These are phyloP conservation scores for Drosophila oshimai DNA, from an alignment of 1,140 invertebrate genomes.

Conservation along the genomic window DNA sequence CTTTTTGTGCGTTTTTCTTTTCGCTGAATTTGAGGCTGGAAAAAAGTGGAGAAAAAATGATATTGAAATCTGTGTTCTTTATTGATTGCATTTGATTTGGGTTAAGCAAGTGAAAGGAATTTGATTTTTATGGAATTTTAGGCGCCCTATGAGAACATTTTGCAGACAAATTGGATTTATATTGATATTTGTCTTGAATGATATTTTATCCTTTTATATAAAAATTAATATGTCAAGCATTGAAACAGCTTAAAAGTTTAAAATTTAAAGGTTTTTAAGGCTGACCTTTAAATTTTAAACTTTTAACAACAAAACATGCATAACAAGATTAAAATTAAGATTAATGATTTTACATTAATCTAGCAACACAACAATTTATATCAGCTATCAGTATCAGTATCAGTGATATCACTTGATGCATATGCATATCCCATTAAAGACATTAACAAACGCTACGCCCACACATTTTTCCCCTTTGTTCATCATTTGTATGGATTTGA, in stretches of 20 bases:
- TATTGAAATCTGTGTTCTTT: conserved; percentile 28
- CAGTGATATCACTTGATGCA: neutral
- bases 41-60: neutral
- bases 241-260: too few species aligned
- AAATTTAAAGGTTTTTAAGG: too few species aligned
- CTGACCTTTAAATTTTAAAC: too few species aligned
- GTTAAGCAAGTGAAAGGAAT: conserved; percentile 32
- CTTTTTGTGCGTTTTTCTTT: conserved; percentile 22
- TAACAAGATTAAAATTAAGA: too few species aligned
- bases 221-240: too few species aligned
- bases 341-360: neutral
- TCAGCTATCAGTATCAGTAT: neutral
- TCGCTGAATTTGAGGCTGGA: neutral
- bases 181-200: neutral
- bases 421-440: conserved; percentile 17
- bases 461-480: conserved; percentile 28
- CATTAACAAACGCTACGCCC: conserved; percentile 27
- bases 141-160: neutral
- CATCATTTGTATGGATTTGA: conserved; percentile 48
- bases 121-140: conserved; percentile 25
- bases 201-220: too few species aligned
- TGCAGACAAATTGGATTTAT: neutral
- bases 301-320: too few species aligned
- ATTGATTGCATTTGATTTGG: conserved; percentile 34
- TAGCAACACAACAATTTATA: neutral